A percentile compares a stretch with the other conserved stretches of the same genome.
Conservation (phyloP, 2,888 invertebrate species). For the Mesodorylaimus sp. region DNA sequence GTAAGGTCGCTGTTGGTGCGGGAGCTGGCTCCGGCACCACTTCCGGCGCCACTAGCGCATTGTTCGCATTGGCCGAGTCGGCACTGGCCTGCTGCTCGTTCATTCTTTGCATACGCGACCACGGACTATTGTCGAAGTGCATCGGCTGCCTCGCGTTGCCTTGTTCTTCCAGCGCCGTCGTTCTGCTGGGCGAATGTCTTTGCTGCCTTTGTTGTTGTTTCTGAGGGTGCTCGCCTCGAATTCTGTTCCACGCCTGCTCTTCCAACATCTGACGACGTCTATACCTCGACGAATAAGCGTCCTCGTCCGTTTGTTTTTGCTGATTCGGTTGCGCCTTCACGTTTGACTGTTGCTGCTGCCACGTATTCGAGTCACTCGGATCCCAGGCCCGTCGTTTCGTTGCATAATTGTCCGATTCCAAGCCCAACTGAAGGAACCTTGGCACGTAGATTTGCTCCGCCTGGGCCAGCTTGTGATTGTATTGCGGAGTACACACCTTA, state of each 20-base stretch:
- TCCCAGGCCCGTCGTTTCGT: conserved; percentile 5
- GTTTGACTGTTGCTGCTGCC: background rate
- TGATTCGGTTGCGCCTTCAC: background rate
- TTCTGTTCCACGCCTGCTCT: background rate
- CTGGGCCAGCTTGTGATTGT: conserved; percentile 17
- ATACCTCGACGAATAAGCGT: background rate
- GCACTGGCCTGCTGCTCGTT: background rate
- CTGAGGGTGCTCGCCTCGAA: background rate
- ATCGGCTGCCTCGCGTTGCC: background rate
- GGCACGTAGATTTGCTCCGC: conserved; percentile 26
- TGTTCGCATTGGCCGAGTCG: background rate
- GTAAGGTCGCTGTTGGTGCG: background rate
- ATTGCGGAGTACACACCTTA: conserved; percentile 12
- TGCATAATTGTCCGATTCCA: conserved; percentile 17
- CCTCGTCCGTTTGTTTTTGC: background rate
- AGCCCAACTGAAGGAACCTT: conserved; percentile 18
- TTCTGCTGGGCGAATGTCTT: background rate
- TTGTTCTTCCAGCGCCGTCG: background rate
- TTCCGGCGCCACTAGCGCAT: too few species aligned
- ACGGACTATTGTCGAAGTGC: background rate
- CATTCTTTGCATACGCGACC: background rate
- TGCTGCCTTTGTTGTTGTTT: background rate
- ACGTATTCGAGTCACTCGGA: conserved; percentile 1
- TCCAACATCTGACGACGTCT: background rate
- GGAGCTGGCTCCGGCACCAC: too few species aligned